Evolutionary conservation across 2,888 invertebrate species (phyloP).

Genomic region (Chrysolina haemoptera): DNA sequence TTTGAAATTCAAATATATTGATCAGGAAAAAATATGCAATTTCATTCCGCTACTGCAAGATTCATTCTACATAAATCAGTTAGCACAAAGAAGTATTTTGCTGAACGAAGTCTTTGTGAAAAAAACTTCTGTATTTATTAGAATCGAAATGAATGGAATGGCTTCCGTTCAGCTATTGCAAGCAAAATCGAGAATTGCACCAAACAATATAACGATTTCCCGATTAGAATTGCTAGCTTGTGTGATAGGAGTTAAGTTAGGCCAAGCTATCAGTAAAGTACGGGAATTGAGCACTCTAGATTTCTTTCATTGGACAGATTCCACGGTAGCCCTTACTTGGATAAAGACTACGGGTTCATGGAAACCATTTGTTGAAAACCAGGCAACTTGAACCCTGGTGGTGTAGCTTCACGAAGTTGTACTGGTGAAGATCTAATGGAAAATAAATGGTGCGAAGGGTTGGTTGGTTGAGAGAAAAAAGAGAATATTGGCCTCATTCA

Average conservation of each 20-base stretch:
- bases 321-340: background rate
- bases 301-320: background rate
- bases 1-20: too few relatives aligned
- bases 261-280: too few relatives aligned
- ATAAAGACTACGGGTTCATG: background rate
- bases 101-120: too few relatives aligned
- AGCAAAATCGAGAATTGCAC: background rate
- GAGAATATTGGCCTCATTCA: conserved; percentile 3
- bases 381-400: background rate
- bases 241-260: background rate
- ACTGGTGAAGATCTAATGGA: background rate
- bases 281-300: too few relatives aligned
- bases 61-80: too few relatives aligned
- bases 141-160: background rate
- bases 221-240: background rate
- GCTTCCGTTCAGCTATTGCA: background rate
- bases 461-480: background rate
- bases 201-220: background rate
- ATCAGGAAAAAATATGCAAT: too few relatives aligned
- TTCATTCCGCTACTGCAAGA: too few relatives aligned
- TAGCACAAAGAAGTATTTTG: too few relatives aligned
- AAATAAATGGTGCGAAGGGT: background rate
- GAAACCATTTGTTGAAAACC: background rate
- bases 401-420: background rate
- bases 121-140: background rate